Evolutionary conservation across 2,113 vertebrate genomes (phyloP).

Genomic region (Chitala chitala): DNA sequence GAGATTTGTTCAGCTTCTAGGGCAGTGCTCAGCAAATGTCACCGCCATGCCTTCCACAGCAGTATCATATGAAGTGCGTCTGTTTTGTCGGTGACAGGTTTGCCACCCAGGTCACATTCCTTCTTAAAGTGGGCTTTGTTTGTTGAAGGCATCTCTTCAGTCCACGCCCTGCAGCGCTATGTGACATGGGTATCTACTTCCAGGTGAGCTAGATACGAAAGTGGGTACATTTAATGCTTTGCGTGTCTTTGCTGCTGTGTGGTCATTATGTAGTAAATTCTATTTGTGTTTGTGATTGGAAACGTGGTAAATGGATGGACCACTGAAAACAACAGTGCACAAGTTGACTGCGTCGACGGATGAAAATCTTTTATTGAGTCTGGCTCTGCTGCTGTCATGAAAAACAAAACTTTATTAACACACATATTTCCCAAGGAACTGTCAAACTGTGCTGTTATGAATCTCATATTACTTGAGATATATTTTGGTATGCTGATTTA

Average conservation of each 20-base stretch:
- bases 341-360: background rate
- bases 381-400: background rate
- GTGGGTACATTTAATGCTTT: constrained; percentile 46
- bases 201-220: constrained; percentile 35
- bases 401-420: constrained; percentile 4
- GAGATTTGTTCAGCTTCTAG: no score
- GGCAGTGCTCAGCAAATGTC: background rate
- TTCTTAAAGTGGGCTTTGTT: constrained; percentile 51
- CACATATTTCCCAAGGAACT: background rate
- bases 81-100: constrained; percentile 19
- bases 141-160: constrained; percentile 51
- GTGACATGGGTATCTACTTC: constrained; percentile 40
- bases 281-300: no score
- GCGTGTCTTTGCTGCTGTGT: background rate
- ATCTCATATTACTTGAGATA: constrained; percentile 18
- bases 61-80: background rate
- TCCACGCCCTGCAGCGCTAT: constrained; percentile 46
- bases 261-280: background rate
- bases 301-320: no score
- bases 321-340: background rate
- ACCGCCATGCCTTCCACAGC: background rate
- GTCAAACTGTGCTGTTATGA: background rate
- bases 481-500: constrained; percentile 31
- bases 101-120: constrained; percentile 38
- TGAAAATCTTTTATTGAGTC: background rate